These are phyloP conservation scores for Dugesia japonica DNA, from an alignment of 2,888 invertebrate genomes.

Conservation along the genomic window DNA sequence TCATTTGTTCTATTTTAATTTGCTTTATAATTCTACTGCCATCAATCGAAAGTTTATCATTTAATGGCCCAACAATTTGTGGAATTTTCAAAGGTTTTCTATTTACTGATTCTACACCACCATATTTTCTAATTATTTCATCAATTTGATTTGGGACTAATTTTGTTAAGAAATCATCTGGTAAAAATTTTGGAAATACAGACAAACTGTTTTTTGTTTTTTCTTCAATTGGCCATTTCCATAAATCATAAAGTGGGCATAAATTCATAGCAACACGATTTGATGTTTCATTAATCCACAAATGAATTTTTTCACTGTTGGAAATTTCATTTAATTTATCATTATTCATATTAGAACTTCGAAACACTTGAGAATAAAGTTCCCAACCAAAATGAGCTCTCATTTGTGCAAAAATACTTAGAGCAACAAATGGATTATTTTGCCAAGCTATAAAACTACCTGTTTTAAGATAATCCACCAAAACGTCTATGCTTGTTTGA, in stretches of 20 bases:
- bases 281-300: conserved; percentile 37
- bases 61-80: neutral
- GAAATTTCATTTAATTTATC: conserved; percentile 28
- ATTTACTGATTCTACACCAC: neutral
- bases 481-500: neutral
- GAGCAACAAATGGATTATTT: conserved; percentile 36
- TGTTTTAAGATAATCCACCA: neutral
- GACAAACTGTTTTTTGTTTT: neutral
- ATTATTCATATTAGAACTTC: conserved; percentile 35
- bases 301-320: conserved; percentile 37
- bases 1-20: too few species aligned
- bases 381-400: conserved; percentile 37
- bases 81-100: neutral
- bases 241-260: conserved; percentile 37
- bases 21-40: neutral
- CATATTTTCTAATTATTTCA: neutral
- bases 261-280: conserved; percentile 35
- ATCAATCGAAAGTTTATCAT: neutral
- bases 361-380: conserved; percentile 36
- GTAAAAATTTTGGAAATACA: neutral
- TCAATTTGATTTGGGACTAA: neutral
- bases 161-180: conserved; percentile 17
- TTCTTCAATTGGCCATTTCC: conserved; percentile 36
- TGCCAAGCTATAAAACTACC: conserved; percentile 36
- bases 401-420: conserved; percentile 37